A percentile compares a stretch with the other conserved stretches of the same genome.
phyloP scores from a whole-genome alignment of 2,888 invertebrate species.

The Adelognathus sp. region DNA sequence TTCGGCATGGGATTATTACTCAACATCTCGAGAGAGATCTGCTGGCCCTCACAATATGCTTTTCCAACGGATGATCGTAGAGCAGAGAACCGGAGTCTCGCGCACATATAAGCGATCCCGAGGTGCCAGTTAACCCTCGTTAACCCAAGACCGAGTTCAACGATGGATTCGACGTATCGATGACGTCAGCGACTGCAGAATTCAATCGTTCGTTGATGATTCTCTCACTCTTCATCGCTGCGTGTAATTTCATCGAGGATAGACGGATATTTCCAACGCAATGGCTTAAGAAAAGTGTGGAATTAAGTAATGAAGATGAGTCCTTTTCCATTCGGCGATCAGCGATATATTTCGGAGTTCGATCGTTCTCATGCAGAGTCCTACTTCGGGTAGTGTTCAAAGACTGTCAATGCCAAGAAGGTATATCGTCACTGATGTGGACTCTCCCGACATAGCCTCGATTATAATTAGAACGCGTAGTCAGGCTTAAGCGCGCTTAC shows the following conservation, averaged over 20 bases:
- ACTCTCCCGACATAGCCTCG: constrained; percentile 75
- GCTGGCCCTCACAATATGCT: neutral
- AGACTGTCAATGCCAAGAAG: constrained; percentile 77
- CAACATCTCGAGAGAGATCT: neutral
- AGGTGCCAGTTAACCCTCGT: constrained; percentile 70
- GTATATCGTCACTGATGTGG: constrained; percentile 72
- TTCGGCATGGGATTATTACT: no score
- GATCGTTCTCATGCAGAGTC: constrained; percentile 36
- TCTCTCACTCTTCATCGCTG: neutral
- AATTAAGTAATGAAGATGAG: neutral
- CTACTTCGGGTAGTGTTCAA: constrained; percentile 54
- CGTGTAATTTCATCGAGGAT: neutral
- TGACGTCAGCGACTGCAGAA: constrained; percentile 74
- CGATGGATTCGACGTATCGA: constrained; percentile 75
- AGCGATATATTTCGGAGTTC: constrained; percentile 16
- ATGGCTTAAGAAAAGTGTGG: neutral
- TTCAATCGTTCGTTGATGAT: constrained; percentile 41
- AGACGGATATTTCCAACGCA: neutral
- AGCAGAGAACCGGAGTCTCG: constrained; percentile 1
- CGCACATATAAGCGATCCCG: constrained; percentile 54
- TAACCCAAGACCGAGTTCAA: constrained; percentile 64
- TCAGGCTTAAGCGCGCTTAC: constrained; percentile 54
- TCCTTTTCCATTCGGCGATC: no score
- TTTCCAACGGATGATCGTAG: neutral
- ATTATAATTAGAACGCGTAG: constrained; percentile 77